Evolutionary conservation across 2,113 vertebrate species (phyloP).

Genomic region (Sceloporus undulatus): DNA sequence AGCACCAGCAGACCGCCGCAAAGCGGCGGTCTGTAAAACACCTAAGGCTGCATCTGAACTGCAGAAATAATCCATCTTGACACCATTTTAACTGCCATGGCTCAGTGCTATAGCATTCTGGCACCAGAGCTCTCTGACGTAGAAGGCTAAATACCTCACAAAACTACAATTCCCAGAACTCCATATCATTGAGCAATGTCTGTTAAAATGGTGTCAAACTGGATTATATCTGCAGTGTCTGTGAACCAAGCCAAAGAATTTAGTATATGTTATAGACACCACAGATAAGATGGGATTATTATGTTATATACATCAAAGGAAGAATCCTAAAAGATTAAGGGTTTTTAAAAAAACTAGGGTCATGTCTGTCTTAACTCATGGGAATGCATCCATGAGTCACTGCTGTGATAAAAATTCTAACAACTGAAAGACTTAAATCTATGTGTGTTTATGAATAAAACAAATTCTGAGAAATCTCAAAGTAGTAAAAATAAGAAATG

Average conservation of each 20-base stretch:
- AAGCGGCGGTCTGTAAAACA: too few species aligned
- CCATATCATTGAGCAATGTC: too few species aligned
- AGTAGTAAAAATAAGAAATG: neutral
- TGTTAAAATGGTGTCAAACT: too few species aligned
- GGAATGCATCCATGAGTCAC: neutral
- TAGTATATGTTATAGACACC: neutral
- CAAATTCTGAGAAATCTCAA: neutral
- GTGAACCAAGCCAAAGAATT: neutral
- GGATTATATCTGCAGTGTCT: neutral
- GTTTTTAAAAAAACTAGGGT: neutral
- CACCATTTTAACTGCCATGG: too few species aligned
- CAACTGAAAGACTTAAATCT: neutral
- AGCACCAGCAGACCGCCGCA: too few species aligned
- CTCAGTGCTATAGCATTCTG: too few species aligned
- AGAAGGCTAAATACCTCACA: too few species aligned
- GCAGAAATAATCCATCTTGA: too few species aligned
- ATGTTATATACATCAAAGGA: neutral
- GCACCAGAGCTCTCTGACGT: too few species aligned
- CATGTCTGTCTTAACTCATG: neutral
- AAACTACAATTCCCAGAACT: too few species aligned
- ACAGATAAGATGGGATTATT: neutral
- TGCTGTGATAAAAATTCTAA: neutral
- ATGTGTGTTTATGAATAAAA: neutral
- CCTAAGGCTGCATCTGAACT: too few species aligned
- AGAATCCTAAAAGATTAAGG: too few species aligned